Conservation (phyloP, 1,140 invertebrate genomes). For the Dendroctonus valens region DNA sequence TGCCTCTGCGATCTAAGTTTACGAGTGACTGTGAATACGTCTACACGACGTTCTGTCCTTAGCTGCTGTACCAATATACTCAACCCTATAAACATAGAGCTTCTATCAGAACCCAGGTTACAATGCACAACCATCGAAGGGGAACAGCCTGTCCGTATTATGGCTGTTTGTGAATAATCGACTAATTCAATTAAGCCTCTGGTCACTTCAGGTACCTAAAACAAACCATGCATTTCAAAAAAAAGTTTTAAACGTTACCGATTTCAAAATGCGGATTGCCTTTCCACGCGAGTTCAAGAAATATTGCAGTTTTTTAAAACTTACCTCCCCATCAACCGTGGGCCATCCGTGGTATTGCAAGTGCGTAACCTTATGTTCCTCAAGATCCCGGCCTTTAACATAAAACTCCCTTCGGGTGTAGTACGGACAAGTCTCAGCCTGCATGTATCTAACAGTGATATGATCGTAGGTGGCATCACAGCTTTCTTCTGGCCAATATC, state of each 20-base stretch:
- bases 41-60: constrained; percentile 75
- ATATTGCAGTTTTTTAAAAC: no score
- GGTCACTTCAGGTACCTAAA: constrained; percentile 68
- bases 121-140: constrained; percentile 78
- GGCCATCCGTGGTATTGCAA: constrained; percentile 90
- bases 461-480: constrained; percentile 73
- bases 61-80: constrained; percentile 83
- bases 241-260: no score
- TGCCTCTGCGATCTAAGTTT: constrained; percentile 82
- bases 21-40: constrained; percentile 79
- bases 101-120: constrained; percentile 79
- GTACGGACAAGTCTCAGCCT: constrained; percentile 83
- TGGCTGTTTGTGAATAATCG: constrained; percentile 61
- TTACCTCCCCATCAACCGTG: constrained; percentile 78
- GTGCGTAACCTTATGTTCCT: constrained; percentile 75
- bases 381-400: constrained; percentile 75
- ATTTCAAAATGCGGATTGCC: no score
- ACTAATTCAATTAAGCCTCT: constrained; percentile 79
- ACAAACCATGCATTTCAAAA: neutral
- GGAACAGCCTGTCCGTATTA: constrained; percentile 52
- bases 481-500: constrained; percentile 92
- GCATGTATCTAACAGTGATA: constrained; percentile 81
- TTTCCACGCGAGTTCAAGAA: no score
- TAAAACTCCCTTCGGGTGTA: constrained; percentile 81
- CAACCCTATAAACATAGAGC: constrained; percentile 84